Evolutionary conservation across 23 tunicate species (phyloP).

Genomic region (Styela clava): DNA sequence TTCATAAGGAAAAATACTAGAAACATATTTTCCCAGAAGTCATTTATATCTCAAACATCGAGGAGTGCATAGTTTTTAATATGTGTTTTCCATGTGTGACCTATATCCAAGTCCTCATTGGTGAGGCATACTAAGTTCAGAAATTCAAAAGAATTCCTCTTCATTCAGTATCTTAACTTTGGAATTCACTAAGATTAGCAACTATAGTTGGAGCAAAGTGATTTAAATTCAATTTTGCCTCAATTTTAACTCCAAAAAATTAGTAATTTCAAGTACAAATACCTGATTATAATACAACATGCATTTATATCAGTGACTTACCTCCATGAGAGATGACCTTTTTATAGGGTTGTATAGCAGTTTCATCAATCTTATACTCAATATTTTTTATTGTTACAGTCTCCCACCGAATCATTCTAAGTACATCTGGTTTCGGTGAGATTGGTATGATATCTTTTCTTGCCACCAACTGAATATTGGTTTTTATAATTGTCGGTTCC

Average conservation of each 20-base stretch:
- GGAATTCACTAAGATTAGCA: too few relatives aligned
- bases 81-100: too few relatives aligned
- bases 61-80: too few relatives aligned
- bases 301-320: slow-evolving; percentile 11
- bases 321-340: slow-evolving; percentile 89
- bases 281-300: not conserved
- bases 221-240: not conserved
- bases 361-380: slow-evolving; percentile 55
- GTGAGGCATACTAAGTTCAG: too few relatives aligned
- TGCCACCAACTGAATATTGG: not conserved
- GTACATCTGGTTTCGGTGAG: slow-evolving; percentile 1
- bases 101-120: too few relatives aligned
- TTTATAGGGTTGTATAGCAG: slow-evolving; percentile 73
- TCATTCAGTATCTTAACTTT: too few relatives aligned
- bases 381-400: slow-evolving; percentile 41
- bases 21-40: too few relatives aligned
- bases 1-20: too few relatives aligned
- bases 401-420: slow-evolving; percentile 39
- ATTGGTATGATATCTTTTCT: slow-evolving; percentile 21
- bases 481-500: slow-evolving; percentile 2
- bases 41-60: too few relatives aligned
- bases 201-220: not conserved
- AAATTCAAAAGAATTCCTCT: too few relatives aligned
- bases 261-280: not conserved
- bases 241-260: not conserved